A percentile compares a stretch with the other conserved stretches of the same genome.
phyloP scores from a whole-genome alignment of 2,888 invertebrate genomes.

The Gymnosoma rotundatum region DNA sequence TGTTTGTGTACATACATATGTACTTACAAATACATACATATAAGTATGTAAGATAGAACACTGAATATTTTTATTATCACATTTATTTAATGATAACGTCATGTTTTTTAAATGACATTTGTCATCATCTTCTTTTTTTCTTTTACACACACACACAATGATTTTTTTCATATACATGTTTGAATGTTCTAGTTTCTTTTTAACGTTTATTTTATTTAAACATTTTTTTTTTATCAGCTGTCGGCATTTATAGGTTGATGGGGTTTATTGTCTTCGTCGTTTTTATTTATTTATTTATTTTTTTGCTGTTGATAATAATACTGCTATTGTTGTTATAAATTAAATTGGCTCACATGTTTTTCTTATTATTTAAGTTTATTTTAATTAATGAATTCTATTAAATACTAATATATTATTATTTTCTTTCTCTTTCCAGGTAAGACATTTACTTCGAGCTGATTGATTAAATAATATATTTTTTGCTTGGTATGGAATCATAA shows the following conservation, averaged over 20 bases:
- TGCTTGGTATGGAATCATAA: background rate
- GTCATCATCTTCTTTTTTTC: conserved; percentile 50
- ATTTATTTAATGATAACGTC: conserved; percentile 65
- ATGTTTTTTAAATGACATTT: conserved; percentile 62
- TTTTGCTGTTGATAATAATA: conserved; percentile 23
- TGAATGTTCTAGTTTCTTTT: conserved; percentile 59
- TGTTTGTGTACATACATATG: background rate
- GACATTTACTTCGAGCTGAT: conserved; percentile 66
- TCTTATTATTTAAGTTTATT: conserved; percentile 35
- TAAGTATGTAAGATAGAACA: too few relatives aligned
- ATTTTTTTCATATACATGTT: conserved; percentile 30
- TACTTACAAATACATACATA: too few relatives aligned
- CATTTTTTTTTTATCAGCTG: conserved; percentile 49
- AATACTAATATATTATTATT: conserved; percentile 27
- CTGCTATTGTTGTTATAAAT: conserved; percentile 36
- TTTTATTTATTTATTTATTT: background rate
- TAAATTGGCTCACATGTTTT: conserved; percentile 53
- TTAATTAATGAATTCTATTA: conserved; percentile 43
- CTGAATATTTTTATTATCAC: conserved; percentile 30
- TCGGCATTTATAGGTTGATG: conserved; percentile 65
- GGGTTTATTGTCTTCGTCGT: conserved; percentile 46
- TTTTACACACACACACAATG: background rate
- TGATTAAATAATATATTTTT: conserved; percentile 12
- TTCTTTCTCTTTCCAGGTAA: conserved; percentile 69
- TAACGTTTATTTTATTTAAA: conserved; percentile 11